A percentile compares a stretch with the other conserved stretches of the same genome.
phyloP scores from a whole-genome alignment of 2,113 vertebrate species.

The Struthidea cinerea region DNA sequence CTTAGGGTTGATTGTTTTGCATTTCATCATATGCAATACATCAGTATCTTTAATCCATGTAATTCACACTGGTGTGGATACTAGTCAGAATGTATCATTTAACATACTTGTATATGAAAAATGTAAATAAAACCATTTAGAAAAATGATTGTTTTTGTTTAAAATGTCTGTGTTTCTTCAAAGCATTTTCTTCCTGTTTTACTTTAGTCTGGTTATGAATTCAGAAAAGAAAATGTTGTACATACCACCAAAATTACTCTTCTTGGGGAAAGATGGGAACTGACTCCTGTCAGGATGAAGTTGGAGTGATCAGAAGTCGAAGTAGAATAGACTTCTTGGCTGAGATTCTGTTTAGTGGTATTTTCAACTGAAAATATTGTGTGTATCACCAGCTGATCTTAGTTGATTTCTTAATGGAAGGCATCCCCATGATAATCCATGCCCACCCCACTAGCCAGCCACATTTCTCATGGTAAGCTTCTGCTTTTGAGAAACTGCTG shows the following conservation, averaged over 20 bases:
- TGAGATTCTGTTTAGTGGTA: conserved; percentile 20
- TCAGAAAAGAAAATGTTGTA: conserved; percentile 22
- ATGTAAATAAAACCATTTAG: conserved; percentile 75
- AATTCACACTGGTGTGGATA: conserved; percentile 58
- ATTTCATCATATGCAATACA: conserved; percentile 57
- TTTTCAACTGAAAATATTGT: background rate
- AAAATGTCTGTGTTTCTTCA: conserved; percentile 63
- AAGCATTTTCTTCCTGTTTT: conserved; percentile 50
- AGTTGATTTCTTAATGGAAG: conserved; percentile 3
- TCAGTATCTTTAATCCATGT: conserved; percentile 63
- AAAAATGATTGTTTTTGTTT: conserved; percentile 73
- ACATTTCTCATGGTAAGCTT: conserved; percentile 14
- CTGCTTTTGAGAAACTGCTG: background rate
- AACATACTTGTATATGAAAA: conserved; percentile 63
- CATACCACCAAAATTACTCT: conserved; percentile 22
- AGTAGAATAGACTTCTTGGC: conserved; percentile 62
- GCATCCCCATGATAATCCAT: background rate
- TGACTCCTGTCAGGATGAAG: conserved; percentile 57
- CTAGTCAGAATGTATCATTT: conserved; percentile 70
- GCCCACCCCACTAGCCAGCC: background rate
- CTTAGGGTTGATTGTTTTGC: conserved; percentile 48
- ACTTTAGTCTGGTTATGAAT: conserved; percentile 18
- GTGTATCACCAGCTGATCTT: background rate
- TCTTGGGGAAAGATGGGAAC: conserved; percentile 51
- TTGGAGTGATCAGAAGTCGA: conserved; percentile 47